These are phyloP conservation scores for Ianthella basta DNA, from an alignment of 37 sponge, comb jelly and placozoan genomes.

Conservation along the genomic window DNA sequence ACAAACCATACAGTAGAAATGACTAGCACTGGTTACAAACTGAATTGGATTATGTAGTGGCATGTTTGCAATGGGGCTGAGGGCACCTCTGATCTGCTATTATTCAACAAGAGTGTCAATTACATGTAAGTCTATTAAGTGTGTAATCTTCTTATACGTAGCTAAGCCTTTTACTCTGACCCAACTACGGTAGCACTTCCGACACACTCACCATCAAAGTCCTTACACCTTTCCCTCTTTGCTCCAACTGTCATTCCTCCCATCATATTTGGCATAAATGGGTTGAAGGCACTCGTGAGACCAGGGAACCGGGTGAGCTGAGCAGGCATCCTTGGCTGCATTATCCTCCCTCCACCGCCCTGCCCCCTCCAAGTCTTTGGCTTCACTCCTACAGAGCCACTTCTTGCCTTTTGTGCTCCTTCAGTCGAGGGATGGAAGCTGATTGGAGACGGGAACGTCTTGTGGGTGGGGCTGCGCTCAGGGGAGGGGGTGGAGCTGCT, in stretches of 20 bases:
- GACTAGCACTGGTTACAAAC: too few species aligned
- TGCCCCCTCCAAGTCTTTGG: background rate
- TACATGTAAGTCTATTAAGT: too few species aligned
- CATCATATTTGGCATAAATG: background rate
- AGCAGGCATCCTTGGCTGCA: background rate
- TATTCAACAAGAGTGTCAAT: too few species aligned
- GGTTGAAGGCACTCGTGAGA: background rate
- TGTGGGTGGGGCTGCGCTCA: background rate
- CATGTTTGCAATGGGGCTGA: too few species aligned
- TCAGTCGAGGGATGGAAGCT: background rate
- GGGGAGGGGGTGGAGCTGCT: slow-evolving; percentile 32
- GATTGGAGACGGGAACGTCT: background rate
- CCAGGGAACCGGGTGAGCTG: background rate
- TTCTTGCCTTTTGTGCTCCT: background rate
- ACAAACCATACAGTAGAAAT: too few species aligned
- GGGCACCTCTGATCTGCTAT: too few species aligned
- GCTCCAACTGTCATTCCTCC: background rate
- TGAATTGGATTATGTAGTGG: too few species aligned
- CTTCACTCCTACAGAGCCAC: background rate
- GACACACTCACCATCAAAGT: slow-evolving; percentile 91
- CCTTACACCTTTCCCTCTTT: slow-evolving; percentile 78
- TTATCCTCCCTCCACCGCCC: background rate
- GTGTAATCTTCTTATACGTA: too few species aligned
- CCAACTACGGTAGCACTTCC: too few species aligned
- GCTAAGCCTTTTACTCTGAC: too few species aligned